Evolutionary conservation across 2,888 invertebrate species (phyloP).

Genomic region (Dioctria linearis): DNA sequence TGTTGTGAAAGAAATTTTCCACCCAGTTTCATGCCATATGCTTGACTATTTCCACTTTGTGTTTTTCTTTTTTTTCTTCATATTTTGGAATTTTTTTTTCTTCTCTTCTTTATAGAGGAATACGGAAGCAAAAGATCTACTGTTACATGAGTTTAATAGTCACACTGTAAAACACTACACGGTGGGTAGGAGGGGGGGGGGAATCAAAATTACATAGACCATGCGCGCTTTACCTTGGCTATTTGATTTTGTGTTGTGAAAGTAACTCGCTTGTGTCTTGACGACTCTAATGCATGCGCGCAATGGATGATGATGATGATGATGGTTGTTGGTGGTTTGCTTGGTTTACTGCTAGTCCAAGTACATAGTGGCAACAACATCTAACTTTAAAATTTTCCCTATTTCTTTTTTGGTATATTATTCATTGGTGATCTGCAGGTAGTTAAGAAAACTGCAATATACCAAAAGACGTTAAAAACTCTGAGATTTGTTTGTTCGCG

Average conservation of each 20-base stretch:
- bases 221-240: constrained; percentile 1
- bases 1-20: neutral
- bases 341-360: too few relatives aligned
- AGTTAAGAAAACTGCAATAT: too few relatives aligned
- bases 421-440: too few relatives aligned
- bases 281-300: too few relatives aligned
- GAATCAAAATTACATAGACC: neutral
- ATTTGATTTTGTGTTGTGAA: constrained; percentile 1
- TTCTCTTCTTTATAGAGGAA: neutral
- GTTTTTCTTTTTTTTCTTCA: neutral
- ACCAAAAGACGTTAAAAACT: too few relatives aligned
- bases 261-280: neutral
- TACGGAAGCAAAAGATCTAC: neutral
- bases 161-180: neutral
- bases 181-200: neutral
- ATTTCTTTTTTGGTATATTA: too few relatives aligned
- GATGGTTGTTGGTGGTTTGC: neutral
- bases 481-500: too few relatives aligned
- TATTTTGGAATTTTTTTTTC: neutral
- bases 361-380: too few relatives aligned
- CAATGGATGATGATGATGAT: neutral
- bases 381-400: too few relatives aligned
- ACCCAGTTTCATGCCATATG: neutral
- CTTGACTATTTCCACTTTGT: too few relatives aligned
- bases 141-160: constrained; percentile 17